These are phyloP conservation scores for Dolichopus griseipennis DNA, from an alignment of 2,888 invertebrate genomes.

Conservation along the genomic window DNA sequence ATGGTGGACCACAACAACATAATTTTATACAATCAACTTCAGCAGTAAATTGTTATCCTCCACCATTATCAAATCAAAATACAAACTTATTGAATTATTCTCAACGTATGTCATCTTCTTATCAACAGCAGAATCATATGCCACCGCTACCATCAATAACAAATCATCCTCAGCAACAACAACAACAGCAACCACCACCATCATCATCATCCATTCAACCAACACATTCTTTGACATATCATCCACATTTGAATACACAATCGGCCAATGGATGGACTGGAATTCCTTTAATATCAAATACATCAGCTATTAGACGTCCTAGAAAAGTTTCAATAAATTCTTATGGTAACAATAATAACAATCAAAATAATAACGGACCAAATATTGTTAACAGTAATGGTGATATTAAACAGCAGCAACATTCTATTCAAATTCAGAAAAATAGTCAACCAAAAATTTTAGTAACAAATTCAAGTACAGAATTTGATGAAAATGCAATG, in stretches of 20 bases:
- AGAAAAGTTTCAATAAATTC: slow-evolving; percentile 29
- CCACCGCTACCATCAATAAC: slow-evolving; percentile 11
- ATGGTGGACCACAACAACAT: slow-evolving; percentile 5
- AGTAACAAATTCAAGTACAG: slow-evolving; percentile 19
- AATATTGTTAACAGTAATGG: slow-evolving; percentile 17
- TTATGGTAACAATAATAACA: slow-evolving; percentile 17
- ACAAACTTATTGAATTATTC: slow-evolving; percentile 19
- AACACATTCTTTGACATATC: slow-evolving; percentile 20
- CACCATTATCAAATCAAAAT: slow-evolving; percentile 14
- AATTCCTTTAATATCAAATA: slow-evolving; percentile 70
- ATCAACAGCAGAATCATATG: slow-evolving; percentile 19
- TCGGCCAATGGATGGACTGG: slow-evolving; percentile 62
- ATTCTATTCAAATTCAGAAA: not conserved
- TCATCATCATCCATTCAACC: slow-evolving; percentile 20
- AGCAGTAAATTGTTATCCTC: not conserved
- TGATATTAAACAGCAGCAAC: not conserved
- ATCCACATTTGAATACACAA: slow-evolving; percentile 29
- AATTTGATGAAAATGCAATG: slow-evolving; percentile 39
- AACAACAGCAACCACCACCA: slow-evolving; percentile 22
- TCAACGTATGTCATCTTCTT: slow-evolving; percentile 20
- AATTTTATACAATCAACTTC: not conserved
- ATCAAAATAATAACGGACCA: slow-evolving; percentile 17
- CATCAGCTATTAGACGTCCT: slow-evolving; percentile 49
- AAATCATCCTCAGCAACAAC: slow-evolving; percentile 17
- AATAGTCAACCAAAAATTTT: slow-evolving; percentile 15